Conservation (phyloP, 2,113 vertebrate species). For the Aphyosemion australe region DNA sequence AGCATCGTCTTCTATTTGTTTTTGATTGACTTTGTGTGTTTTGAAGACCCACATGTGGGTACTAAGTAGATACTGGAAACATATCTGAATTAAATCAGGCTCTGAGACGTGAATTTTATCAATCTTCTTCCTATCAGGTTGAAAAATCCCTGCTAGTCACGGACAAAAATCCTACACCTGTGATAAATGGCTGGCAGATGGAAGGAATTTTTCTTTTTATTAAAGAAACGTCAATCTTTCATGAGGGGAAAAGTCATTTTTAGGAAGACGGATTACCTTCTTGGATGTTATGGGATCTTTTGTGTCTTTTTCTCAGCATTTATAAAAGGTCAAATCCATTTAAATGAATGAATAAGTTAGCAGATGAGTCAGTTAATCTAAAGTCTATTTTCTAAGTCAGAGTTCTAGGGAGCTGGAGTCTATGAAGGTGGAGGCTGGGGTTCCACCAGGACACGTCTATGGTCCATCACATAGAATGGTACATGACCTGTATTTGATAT, state of each 20-base stretch:
- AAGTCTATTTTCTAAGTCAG: too few species aligned
- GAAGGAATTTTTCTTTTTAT: background rate
- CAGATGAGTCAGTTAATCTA: too few species aligned
- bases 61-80: background rate
- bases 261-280: too few species aligned
- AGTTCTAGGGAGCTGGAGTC: too few species aligned
- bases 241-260: background rate
- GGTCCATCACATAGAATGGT: too few species aligned
- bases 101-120: conserved; percentile 9
- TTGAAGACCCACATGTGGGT: background rate
- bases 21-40: background rate
- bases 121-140: background rate
- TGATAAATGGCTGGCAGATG: conserved; percentile 1
- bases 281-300: too few species aligned
- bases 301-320: too few species aligned
- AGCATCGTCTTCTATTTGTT: conserved; percentile 10
- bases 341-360: too few species aligned
- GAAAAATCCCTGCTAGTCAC: background rate
- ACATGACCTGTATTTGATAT: too few species aligned
- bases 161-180: conserved; percentile 2
- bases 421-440: too few species aligned
- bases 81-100: background rate
- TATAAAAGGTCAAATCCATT: too few species aligned
- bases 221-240: background rate
- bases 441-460: too few species aligned